Evolutionary conservation across 1,140 invertebrate species (phyloP).

Genomic region (Portunus trituberculatus): DNA sequence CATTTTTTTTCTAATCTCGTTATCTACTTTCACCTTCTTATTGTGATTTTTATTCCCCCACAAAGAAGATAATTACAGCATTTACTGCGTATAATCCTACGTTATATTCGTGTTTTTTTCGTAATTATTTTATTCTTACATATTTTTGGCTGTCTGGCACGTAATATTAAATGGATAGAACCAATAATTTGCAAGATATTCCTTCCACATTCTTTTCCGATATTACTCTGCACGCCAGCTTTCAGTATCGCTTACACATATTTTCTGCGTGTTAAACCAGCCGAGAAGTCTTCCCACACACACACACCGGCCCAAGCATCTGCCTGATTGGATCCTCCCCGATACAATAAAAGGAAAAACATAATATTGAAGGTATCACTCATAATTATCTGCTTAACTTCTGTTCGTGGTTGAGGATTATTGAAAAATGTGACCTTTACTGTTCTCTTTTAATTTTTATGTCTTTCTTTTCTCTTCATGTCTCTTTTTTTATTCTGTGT

Average conservation of each 20-base stretch:
- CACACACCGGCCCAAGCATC: neutral
- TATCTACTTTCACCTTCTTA: neutral
- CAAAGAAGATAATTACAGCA: neutral
- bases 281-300: neutral
- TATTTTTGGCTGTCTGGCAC: neutral
- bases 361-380: neutral
- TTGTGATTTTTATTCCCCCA: neutral
- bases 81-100: neutral
- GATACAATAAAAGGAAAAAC: neutral
- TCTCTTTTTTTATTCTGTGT: too few species aligned
- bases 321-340: neutral
- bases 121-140: neutral
- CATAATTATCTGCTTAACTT: conserved; percentile 12
- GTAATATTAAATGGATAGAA: neutral
- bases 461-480: too few species aligned
- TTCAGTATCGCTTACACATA: neutral
- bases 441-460: too few species aligned
- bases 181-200: neutral
- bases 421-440: too few species aligned
- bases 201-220: conserved; percentile 9
- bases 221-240: neutral
- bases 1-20: neutral
- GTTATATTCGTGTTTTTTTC: neutral
- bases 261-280: neutral
- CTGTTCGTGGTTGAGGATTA: neutral